Evolutionary conservation across 2,113 vertebrate species (phyloP).

Genomic region (Pteruthius melanotis): DNA sequence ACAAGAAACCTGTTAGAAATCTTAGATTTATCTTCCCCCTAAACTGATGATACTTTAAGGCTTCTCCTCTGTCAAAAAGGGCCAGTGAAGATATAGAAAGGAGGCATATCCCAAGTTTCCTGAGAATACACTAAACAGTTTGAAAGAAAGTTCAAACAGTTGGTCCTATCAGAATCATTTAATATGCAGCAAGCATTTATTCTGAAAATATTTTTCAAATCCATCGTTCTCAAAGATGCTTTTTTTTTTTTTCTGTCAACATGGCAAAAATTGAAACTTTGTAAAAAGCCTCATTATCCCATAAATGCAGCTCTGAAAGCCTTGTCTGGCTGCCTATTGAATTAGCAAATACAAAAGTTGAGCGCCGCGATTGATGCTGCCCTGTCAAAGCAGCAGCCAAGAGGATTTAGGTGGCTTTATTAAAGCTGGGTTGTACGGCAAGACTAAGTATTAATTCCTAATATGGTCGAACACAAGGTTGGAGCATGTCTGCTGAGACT

Average conservation of each 20-base stretch:
- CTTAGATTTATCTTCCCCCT: background rate
- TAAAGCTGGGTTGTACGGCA: slow-evolving; percentile 71
- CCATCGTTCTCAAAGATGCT: background rate
- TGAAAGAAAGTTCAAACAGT: background rate
- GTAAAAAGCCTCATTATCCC: slow-evolving; percentile 54
- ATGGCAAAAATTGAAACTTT: slow-evolving; percentile 40
- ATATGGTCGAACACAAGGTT: slow-evolving; percentile 73
- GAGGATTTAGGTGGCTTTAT: slow-evolving; percentile 70
- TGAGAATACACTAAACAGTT: background rate
- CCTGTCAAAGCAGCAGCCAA: slow-evolving; percentile 64
- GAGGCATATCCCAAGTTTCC: background rate
- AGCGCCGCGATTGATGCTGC: slow-evolving; percentile 58
- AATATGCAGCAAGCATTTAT: slow-evolving; percentile 1
- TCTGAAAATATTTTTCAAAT: slow-evolving; percentile 12
- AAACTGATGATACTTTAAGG: background rate
- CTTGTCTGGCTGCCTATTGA: slow-evolving; percentile 57
- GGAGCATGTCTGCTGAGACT: slow-evolving; percentile 76
- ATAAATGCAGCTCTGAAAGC: slow-evolving; percentile 39
- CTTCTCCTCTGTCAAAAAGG: background rate
- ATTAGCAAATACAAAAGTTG: slow-evolving; percentile 63
- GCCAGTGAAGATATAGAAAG: background rate
- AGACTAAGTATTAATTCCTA: slow-evolving; percentile 78
- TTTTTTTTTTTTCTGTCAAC: slow-evolving; percentile 20
- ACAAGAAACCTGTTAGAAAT: background rate
- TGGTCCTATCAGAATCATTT: background rate